Base-by-base conservation (phyloP, 2,113 vertebrate species). In the Hippolais icterina region DNA sequence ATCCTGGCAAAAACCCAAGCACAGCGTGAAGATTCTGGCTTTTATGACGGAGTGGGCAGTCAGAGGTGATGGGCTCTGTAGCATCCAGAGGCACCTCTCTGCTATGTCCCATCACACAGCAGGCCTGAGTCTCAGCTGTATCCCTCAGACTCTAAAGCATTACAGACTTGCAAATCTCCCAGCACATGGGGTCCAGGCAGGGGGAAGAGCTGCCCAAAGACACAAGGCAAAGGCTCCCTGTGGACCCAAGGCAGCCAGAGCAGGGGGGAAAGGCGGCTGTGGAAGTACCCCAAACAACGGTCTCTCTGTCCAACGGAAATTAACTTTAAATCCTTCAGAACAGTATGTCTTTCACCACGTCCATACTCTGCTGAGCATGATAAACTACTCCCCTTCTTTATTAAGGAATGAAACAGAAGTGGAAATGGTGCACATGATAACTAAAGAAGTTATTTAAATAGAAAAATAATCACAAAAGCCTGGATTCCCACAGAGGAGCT, bases 281-380 rank as follows among this genome's bases (percentile, higher is more conserved):
- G 79, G 49, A 69, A 76, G 63, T 35, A 61, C 41, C 79, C 63
- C 70, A 76, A 69, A 90, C 86, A 94, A 92, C 6, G 0, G 65
- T 10, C 59, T 20, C 86, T 94, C 90, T 93, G 82, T 93, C 82
- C 1, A 0, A 61, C 0, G 3, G 76, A 97, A 96, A 93, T 83
- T 53, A 79, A 72, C 83, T 80, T 76, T 22, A 90, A 92, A 80
- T 72, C 95, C 90, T 88, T 83, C 88, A 70, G 79, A 88, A 92
- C 86, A 90, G 28, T 54, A 13, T 56, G 83, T 63, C 92, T 88
- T 92, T 94, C 90, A 93, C 76, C 68, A 74, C 1, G 0, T 31
- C 86, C 53, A 14, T 53, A 47, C 37, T 31, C 89, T 65, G 44
- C 65, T 0, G 6, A 84, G 56, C 53, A 68, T 39, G 87, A 92